Evolutionary conservation across 2,797 vertebrate species (phyloP).

Genomic region (Enteromius radiatus): DNA sequence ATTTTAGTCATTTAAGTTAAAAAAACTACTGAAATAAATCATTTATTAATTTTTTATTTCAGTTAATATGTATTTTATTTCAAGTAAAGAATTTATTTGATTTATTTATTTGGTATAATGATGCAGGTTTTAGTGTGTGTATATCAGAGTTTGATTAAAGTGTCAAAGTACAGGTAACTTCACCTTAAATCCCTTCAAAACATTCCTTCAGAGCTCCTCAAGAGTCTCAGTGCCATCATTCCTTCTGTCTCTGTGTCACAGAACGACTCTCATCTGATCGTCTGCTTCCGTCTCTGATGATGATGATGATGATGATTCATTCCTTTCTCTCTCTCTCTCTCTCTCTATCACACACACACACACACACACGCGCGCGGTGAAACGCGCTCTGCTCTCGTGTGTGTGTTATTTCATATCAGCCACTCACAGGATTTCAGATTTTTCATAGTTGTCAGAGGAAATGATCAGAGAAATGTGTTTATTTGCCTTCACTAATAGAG

Average conservation of each 20-base stretch:
- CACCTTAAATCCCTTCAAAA: neutral
- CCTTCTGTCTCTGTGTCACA: neutral
- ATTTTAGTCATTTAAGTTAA: neutral
- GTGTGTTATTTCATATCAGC: neutral
- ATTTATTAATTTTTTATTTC: too few species aligned
- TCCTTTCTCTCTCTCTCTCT: neutral
- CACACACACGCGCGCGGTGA: too few species aligned
- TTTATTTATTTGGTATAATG: too few species aligned
- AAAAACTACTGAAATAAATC: too few species aligned
- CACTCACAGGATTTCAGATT: neutral
- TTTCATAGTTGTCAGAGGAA: neutral
- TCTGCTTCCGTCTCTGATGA: neutral
- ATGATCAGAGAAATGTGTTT: neutral
- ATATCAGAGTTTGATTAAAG: too few species aligned
- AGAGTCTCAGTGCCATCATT: neutral
- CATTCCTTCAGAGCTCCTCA: neutral
- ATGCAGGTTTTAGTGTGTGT: too few species aligned
- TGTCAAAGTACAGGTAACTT: neutral
- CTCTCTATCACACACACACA: too few species aligned
- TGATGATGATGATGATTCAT: conserved; percentile 1
- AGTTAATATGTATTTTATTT: too few species aligned
- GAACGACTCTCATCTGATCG: neutral
- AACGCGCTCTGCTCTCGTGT: neutral
- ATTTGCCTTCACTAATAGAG: neutral
- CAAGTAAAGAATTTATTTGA: too few species aligned